These are phyloP conservation scores for Eleutherodactylus coqui DNA, from an alignment of 2,797 vertebrate genomes.

Conservation along the genomic window DNA sequence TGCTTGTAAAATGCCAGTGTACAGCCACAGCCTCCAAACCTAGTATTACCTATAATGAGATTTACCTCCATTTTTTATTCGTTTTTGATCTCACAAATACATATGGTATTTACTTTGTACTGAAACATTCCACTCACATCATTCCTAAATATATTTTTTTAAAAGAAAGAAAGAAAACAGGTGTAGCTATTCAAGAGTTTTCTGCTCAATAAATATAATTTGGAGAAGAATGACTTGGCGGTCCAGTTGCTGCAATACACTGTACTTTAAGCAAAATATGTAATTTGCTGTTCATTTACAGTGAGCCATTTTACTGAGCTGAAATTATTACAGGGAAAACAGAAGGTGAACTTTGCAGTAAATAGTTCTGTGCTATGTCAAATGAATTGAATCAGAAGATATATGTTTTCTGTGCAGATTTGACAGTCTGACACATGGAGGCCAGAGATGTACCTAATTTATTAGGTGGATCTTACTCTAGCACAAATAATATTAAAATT, in stretches of 20 bases:
- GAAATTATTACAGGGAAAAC: neutral
- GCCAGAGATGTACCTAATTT: too few relatives aligned
- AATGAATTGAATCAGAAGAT: neutral
- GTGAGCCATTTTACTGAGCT: neutral
- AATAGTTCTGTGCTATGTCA: neutral
- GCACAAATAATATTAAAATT: too few relatives aligned
- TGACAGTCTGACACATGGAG: neutral
- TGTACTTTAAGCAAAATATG: neutral
- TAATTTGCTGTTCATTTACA: neutral
- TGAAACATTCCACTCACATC: conserved; percentile 47
- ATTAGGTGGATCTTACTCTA: too few relatives aligned
- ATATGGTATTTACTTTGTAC: conserved; percentile 46
- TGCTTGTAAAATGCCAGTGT: conserved; percentile 33
- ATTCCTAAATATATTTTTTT: conserved; percentile 13
- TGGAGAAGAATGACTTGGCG: neutral
- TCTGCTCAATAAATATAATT: neutral
- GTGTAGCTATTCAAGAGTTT: conserved; percentile 35
- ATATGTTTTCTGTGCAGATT: neutral
- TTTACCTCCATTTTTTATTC: conserved; percentile 49
- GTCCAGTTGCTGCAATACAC: neutral
- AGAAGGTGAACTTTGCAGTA: neutral
- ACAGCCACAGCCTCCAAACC: conserved; percentile 35
- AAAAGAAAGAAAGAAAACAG: neutral
- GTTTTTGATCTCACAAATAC: conserved; percentile 51
- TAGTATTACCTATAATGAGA: conserved; percentile 56